These are phyloP conservation scores for Manis javanica DNA, from an alignment of 2,797 vertebrate species.

Conservation along the genomic window DNA sequence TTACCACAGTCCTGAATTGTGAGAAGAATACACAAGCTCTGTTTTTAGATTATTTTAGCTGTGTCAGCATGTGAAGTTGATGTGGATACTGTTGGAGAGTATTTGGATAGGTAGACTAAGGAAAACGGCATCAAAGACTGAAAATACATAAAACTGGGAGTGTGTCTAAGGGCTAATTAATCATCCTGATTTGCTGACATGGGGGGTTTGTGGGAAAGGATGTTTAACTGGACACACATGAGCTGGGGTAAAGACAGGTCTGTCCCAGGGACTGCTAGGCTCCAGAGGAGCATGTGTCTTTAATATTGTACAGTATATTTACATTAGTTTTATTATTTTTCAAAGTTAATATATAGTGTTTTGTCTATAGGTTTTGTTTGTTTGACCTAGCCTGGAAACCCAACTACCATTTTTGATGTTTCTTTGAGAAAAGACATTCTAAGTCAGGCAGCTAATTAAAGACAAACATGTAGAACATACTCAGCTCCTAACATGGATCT, in stretches of 20 bases:
- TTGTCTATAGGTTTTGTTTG: conserved; percentile 16
- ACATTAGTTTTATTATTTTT: not conserved
- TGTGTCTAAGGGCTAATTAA: not conserved
- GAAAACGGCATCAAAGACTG: not conserved
- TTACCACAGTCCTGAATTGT: not conserved
- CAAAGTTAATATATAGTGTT: not conserved
- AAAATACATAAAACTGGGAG: not conserved
- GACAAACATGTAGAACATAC: not conserved
- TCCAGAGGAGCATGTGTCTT: not conserved
- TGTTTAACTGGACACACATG: not conserved
- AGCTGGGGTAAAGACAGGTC: not conserved
- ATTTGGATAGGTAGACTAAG: not conserved
- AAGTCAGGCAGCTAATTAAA: conserved; percentile 7
- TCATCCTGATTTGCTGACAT: not conserved
- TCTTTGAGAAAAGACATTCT: conserved; percentile 31
- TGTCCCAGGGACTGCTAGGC: not conserved
- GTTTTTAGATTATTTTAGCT: not conserved
- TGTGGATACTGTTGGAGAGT: not conserved
- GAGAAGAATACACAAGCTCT: not conserved
- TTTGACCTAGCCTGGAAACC: not conserved
- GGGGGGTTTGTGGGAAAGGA: not conserved
- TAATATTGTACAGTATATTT: not conserved
- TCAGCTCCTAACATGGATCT: not conserved
- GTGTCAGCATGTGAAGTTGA: not conserved
- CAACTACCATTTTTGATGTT: not conserved